Percentiles rank a stretch among this genome's conserved stretches.
Conservation (phyloP, 1,140 invertebrate species). For the Heliothis virescens region DNA sequence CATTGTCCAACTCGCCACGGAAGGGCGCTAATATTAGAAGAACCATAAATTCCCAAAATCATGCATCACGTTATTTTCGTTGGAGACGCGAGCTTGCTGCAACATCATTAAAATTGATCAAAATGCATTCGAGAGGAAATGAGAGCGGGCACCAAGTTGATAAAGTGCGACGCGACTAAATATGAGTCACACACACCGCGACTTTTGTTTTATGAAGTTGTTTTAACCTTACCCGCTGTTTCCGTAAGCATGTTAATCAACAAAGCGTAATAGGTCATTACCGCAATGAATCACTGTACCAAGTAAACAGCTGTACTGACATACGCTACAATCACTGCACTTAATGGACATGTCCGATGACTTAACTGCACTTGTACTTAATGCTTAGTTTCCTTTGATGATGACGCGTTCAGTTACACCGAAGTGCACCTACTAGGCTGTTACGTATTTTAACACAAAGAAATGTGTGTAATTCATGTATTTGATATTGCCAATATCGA, state of each 20-base stretch:
- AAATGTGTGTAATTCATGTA: background rate
- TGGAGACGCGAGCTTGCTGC: background rate
- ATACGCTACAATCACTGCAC: background rate
- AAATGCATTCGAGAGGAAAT: conserved; percentile 62
- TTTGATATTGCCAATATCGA: too few relatives aligned
- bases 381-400: conserved; percentile 2
- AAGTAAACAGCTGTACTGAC: conserved; percentile 22
- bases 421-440: background rate
- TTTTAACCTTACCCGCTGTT: conserved; percentile 9
- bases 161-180: conserved; percentile 65
- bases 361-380: conserved; percentile 11
- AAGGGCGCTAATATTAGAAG: background rate
- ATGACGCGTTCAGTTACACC: conserved; percentile 2
- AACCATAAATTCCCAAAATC: too few relatives aligned
- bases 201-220: conserved; percentile 25
- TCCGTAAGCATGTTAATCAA: conserved; percentile 41
- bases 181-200: conserved; percentile 58
- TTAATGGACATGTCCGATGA: conserved; percentile 37
- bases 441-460: background rate
- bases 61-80: background rate
- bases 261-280: conserved; percentile 39
- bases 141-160: conserved; percentile 53
- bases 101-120: conserved; percentile 53
- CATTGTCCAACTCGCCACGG: too few relatives aligned
- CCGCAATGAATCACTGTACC: conserved; percentile 7